phyloP scores from a whole-genome alignment of 2,797 vertebrate genomes.

The Heteromormyrus szaboi region DNA sequence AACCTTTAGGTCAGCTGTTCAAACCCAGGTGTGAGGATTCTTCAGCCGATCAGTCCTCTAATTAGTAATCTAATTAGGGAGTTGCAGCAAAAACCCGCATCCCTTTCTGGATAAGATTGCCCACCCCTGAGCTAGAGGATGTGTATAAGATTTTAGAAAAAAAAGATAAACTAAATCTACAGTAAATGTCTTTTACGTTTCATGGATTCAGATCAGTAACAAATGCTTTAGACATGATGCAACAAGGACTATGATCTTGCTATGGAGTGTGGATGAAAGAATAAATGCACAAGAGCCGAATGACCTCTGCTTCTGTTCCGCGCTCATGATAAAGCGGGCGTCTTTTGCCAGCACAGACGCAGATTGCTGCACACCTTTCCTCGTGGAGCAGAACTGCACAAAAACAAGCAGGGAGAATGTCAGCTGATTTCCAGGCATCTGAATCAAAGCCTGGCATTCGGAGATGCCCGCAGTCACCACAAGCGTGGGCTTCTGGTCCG shows the following conservation, averaged over 20 bases:
- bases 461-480: conserved; percentile 66
- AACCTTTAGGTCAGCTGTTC: not conserved
- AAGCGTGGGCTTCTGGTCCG: conserved; percentile 84
- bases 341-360: conserved; percentile 86
- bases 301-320: conserved; percentile 88
- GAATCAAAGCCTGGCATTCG: not conserved
- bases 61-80: not conserved
- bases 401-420: conserved; percentile 31
- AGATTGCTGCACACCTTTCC: conserved; percentile 92
- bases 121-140: not conserved
- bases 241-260: not conserved
- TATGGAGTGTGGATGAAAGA: not conserved
- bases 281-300: not conserved
- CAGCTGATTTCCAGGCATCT: conserved; percentile 25
- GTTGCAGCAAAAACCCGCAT: not conserved
- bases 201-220: not conserved
- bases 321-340: conserved; percentile 78
- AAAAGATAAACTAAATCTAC: not conserved
- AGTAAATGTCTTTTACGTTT: not conserved
- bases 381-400: conserved; percentile 91
- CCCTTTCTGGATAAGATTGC: not conserved
- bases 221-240: conserved; percentile 3
- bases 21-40: not conserved
- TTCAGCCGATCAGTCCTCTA: not conserved
- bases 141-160: not conserved